Evolutionary conservation across 1,140 invertebrate species (phyloP).

Genomic region (Asbolus verrucosus): DNA sequence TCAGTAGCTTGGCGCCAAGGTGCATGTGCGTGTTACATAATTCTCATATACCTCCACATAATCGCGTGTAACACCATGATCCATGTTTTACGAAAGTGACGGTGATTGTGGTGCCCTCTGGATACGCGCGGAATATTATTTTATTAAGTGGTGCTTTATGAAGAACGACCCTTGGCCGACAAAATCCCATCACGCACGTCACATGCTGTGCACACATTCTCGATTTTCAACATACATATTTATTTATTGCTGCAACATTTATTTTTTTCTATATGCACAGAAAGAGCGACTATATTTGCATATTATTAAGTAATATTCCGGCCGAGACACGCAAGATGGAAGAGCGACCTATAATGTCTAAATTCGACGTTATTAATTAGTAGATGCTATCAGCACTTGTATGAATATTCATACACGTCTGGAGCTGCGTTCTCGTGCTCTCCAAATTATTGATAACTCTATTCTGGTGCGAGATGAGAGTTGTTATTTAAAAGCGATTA

Average conservation of each 20-base stretch:
- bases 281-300: slow-evolving; percentile 30
- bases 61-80: slow-evolving; percentile 20
- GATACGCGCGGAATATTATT: slow-evolving; percentile 40
- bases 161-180: slow-evolving; percentile 8
- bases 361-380: slow-evolving; percentile 30
- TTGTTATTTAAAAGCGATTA: slow-evolving; percentile 50
- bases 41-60: slow-evolving; percentile 19
- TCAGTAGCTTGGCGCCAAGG: slow-evolving; percentile 33
- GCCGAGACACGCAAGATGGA: slow-evolving; percentile 8
- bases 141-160: slow-evolving; percentile 44
- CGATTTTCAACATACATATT: slow-evolving; percentile 45
- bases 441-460: slow-evolving; percentile 36
- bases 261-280: slow-evolving; percentile 13
- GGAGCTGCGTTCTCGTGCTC: slow-evolving; percentile 3
- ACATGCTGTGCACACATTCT: slow-evolving; percentile 45
- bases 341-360: slow-evolving; percentile 6
- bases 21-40: slow-evolving; percentile 33
- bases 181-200: slow-evolving; percentile 36
- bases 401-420: slow-evolving; percentile 19
- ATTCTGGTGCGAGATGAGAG: slow-evolving; percentile 18
- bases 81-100: slow-evolving; percentile 6
- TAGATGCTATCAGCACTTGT: slow-evolving; percentile 19
- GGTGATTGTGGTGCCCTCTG: slow-evolving; percentile 10
- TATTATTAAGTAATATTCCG: slow-evolving; percentile 30
- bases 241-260: slow-evolving; percentile 46